Base-by-base conservation (phyloP, 2,113 vertebrate genomes). In the Caloenas nicobarica region DNA sequence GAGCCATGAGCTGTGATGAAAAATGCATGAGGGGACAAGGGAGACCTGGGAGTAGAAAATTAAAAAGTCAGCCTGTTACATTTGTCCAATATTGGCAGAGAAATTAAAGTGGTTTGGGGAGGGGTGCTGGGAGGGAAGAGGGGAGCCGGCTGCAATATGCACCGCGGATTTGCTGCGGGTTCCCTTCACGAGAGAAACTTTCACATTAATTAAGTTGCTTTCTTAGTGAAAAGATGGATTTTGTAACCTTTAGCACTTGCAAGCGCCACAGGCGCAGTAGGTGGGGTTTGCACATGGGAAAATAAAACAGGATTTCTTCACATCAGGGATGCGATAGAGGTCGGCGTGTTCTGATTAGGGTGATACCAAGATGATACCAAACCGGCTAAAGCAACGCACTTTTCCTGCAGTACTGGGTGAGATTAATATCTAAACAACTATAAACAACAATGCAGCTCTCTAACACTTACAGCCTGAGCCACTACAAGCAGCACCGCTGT, bases 1-100 rank as follows among this genome's bases (percentile, higher is more conserved):
- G 97, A 96, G 95, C 88, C 38, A 81, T 74, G 94, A 97, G 97
- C 94, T 60, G 36, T 29, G 93, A 98, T 98, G 98, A 98, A 98
- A 98, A 98, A 98, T 98, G 96, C 97, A 98, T 98, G 98, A 98
- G 97, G 97, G 97, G 96, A 96, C 93, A 81, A 91, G 91, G 89
- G 97, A 91, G 96, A 95, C 96, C 94, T 76, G 97, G 97, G 97
- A 98, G 96, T 66, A 97, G 98, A 98, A 98, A 98, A 98, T 97
- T 97, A 98, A 98, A 98, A 97, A 97, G 97, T 96, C 88, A 97
- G 97, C 91, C 97, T 80, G 86, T 94, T 97, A 98, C 97, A 96
- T 98, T 97, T 98, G 98, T 97, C 98, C 98, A 98, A 96, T 98
- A 97, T 97, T 68, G 96, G 97, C 94, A 96, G 89, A 98, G 96